Percentiles rank a stretch among this genome's conserved stretches.
Evolutionary conservation across 2,888 invertebrate genomes (phyloP).

Genomic region (Synanthedon vespiformis): DNA sequence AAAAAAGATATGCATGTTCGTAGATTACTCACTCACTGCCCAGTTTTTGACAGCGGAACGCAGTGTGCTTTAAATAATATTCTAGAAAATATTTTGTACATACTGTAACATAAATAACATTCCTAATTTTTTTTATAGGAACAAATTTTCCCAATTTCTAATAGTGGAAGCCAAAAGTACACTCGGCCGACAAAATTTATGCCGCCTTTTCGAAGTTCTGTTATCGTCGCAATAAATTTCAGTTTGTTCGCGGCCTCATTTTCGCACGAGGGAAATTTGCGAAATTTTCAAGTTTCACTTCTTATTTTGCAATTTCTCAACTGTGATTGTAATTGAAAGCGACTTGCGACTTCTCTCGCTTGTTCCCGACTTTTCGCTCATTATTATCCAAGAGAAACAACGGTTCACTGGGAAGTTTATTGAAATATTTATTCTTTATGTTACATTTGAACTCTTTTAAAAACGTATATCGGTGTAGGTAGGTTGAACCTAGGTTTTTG

Average conservation of each 20-base stretch:
- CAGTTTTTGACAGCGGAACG: too few relatives aligned
- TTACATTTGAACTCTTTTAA: too few relatives aligned
- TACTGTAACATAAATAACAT: too few relatives aligned
- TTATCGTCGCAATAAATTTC: slow-evolving; percentile 58
- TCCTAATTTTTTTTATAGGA: slow-evolving; percentile 1
- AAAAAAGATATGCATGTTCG: too few relatives aligned
- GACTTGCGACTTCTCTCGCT: slow-evolving; percentile 14
- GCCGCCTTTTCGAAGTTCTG: slow-evolving; percentile 50
- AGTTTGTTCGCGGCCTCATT: slow-evolving; percentile 38
- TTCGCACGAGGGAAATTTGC: slow-evolving; percentile 11
- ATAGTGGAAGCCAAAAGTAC: slow-evolving; percentile 25
- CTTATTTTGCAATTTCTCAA: slow-evolving; percentile 20
- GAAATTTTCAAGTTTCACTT: slow-evolving; percentile 5
- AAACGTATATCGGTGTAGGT: too few relatives aligned
- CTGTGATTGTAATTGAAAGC: slow-evolving; percentile 37
- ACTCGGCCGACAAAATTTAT: slow-evolving; percentile 38
- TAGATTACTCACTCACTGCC: too few relatives aligned
- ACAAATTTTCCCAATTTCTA: slow-evolving; percentile 9
- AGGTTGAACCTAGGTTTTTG: too few relatives aligned
- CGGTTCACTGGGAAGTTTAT: not conserved
- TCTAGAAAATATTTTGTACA: too few relatives aligned
- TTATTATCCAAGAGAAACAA: not conserved
- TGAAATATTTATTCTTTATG: not conserved
- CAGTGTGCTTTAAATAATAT: too few relatives aligned
- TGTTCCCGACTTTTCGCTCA: not conserved